These are phyloP conservation scores for Parnassius orleans DNA, from an alignment of 2,888 invertebrate species.

Conservation along the genomic window DNA sequence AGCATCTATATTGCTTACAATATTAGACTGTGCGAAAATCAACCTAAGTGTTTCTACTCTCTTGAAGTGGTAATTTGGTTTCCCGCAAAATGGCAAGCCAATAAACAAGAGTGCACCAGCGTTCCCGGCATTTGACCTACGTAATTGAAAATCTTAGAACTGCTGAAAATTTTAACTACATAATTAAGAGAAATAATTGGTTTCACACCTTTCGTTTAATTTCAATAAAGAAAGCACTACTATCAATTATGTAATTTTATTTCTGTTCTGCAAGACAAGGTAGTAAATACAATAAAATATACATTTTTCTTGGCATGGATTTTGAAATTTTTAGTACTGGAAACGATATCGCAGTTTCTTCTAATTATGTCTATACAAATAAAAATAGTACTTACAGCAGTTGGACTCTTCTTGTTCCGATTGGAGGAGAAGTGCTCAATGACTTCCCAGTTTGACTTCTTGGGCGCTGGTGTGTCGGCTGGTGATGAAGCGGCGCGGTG, in stretches of 20 bases:
- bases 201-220: neutral
- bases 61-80: neutral
- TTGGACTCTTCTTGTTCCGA: constrained; percentile 79
- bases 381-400: constrained; percentile 53
- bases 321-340: too few species aligned
- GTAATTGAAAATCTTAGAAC: constrained; percentile 1
- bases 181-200: neutral
- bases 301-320: too few species aligned
- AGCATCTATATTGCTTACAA: neutral
- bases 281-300: too few species aligned
- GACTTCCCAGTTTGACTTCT: constrained; percentile 95
- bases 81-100: neutral
- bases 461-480: constrained; percentile 78
- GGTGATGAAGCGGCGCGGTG: constrained; percentile 76
- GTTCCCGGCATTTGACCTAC: neutral
- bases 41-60: neutral
- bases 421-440: constrained; percentile 91
- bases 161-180: neutral
- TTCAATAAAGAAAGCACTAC: constrained; percentile 42
- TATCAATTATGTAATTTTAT: constrained; percentile 41
- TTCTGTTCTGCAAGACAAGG: too few species aligned
- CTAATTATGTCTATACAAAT: neutral
- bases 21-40: neutral
- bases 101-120: neutral
- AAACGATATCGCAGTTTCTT: too few species aligned